These are phyloP conservation scores for Aptenodytes patagonicus DNA, from an alignment of 2,113 vertebrate genomes.

Conservation along the genomic window DNA sequence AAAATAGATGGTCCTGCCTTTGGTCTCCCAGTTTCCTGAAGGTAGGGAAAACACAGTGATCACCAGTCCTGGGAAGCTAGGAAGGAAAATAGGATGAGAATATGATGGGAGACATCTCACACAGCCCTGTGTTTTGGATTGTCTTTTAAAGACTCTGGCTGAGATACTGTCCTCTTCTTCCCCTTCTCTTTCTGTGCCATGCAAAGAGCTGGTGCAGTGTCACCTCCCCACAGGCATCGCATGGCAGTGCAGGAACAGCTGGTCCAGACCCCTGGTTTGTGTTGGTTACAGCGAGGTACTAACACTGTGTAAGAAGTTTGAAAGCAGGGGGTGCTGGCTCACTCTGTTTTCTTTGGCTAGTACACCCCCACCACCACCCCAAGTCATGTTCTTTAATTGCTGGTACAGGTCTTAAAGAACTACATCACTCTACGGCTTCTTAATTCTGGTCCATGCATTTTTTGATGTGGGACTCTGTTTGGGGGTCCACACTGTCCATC, in stretches of 20 bases:
- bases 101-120: background rate
- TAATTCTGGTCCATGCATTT: background rate
- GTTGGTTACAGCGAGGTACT: background rate
- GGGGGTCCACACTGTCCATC: background rate
- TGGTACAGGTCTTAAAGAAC: background rate
- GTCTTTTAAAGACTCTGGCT: background rate
- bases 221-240: background rate
- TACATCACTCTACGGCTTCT: background rate
- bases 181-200: background rate
- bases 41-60: background rate
- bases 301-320: background rate
- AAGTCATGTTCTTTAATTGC: background rate
- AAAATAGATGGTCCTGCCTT: background rate
- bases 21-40: background rate
- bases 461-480: background rate
- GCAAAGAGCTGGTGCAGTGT: background rate
- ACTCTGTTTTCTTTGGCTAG: background rate
- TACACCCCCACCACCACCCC: background rate
- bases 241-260: background rate
- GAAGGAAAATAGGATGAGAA: background rate
- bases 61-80: background rate
- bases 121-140: background rate
- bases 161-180: background rate
- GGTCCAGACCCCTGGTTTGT: background rate
- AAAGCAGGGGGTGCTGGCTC: background rate